Evolutionary conservation across 2,888 invertebrate genomes (phyloP).

Genomic region (Ganaspis brasiliensis): DNA sequence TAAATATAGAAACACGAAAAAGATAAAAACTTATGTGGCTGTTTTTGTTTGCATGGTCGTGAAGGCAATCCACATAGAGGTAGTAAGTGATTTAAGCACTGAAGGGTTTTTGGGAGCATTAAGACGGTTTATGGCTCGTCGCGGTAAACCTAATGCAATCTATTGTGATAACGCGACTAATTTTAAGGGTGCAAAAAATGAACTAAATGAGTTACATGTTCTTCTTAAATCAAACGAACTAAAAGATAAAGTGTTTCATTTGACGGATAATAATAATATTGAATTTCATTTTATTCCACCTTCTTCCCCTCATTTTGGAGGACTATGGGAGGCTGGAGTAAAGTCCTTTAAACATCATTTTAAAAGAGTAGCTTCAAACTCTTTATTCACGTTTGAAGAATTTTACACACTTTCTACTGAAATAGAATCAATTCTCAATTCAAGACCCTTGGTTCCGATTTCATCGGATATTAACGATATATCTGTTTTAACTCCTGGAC

Average conservation of each 20-base stretch:
- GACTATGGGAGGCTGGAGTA: background rate
- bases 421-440: constrained; percentile 13
- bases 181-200: constrained; percentile 48
- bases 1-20: constrained; percentile 49
- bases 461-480: background rate
- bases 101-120: constrained; percentile 69
- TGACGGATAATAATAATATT: background rate
- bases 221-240: background rate
- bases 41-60: constrained; percentile 69
- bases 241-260: background rate
- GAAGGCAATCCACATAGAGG: constrained; percentile 71
- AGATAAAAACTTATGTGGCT: constrained; percentile 51
- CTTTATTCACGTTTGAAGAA: constrained; percentile 1
- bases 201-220: background rate
- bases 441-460: background rate
- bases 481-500: background rate
- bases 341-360: constrained; percentile 7
- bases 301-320: background rate
- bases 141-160: background rate
- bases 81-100: constrained; percentile 65
- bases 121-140: constrained; percentile 67
- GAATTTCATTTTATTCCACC: background rate
- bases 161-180: constrained; percentile 52
- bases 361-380: constrained; percentile 47
- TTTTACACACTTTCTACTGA: background rate